These are phyloP conservation scores for Takifugu ocellatus DNA, from an alignment of 2,797 vertebrate species.

Conservation along the genomic window DNA sequence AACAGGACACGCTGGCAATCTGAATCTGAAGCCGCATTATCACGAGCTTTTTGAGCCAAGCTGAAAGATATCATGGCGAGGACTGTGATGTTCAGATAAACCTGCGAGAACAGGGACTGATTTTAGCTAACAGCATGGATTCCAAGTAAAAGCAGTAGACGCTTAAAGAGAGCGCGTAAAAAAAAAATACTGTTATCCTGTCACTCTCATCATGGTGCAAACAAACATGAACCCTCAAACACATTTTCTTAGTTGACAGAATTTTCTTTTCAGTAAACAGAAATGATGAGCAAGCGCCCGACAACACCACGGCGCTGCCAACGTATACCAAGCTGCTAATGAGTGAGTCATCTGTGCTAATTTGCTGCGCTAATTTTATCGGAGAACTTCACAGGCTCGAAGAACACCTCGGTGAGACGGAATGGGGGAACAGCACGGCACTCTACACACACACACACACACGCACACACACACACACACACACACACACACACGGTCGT, in stretches of 20 bases:
- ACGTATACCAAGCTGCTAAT: conserved; percentile 50
- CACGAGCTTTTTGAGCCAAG: neutral
- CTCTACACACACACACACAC: conserved; percentile 19
- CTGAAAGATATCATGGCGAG: neutral
- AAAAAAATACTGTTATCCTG: no score
- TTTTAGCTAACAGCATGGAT: neutral
- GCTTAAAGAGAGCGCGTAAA: no score
- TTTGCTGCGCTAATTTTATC: conserved; percentile 64
- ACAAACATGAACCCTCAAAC: conserved; percentile 23
- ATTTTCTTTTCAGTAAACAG: conserved; percentile 39
- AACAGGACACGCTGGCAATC: neutral
- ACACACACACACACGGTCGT: conserved; percentile 12
- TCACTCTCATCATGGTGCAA: conserved; percentile 7
- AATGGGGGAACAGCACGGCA: conserved; percentile 35
- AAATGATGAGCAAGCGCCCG: conserved; percentile 38
- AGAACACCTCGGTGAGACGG: conserved; percentile 34
- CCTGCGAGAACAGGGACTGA: neutral
- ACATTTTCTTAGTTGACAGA: conserved; percentile 26
- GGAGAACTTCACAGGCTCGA: conserved; percentile 41
- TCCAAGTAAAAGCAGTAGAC: conserved; percentile 1
- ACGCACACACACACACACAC: conserved; percentile 9
- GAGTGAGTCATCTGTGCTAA: conserved; percentile 64
- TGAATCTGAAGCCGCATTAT: neutral
- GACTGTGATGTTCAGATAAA: conserved; percentile 2
- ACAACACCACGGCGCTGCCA: conserved; percentile 54